Evolutionary conservation across 92 coral and sea anemone genomes (phyloP).

Genomic region (Epizoanthus ramosus): DNA sequence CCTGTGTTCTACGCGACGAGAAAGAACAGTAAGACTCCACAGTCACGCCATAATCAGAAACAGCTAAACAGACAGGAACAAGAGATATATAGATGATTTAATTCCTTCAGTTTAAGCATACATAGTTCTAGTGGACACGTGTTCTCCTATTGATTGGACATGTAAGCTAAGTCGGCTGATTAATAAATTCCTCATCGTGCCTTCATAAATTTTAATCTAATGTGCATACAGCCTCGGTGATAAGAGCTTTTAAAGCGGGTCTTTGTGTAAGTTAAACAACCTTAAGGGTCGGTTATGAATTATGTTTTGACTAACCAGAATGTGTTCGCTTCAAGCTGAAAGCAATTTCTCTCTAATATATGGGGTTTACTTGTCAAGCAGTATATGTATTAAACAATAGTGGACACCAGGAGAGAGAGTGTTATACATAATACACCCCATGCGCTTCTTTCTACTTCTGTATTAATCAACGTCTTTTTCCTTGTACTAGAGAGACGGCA

Average conservation of each 20-base stretch:
- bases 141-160: slow-evolving; percentile 30
- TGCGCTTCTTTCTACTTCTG: background rate
- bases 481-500: background rate
- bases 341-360: background rate
- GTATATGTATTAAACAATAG: background rate
- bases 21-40: too few relatives aligned
- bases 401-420: background rate
- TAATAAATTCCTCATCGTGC: slow-evolving; percentile 28
- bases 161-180: background rate
- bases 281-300: background rate
- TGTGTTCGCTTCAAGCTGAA: slow-evolving; percentile 14
- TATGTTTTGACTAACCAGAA: slow-evolving; percentile 25
- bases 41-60: background rate
- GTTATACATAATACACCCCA: background rate
- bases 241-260: slow-evolving; percentile 1
- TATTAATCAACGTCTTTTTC: slow-evolving; percentile 9
- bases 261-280: slow-evolving; percentile 17
- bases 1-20: background rate
- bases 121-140: slow-evolving; percentile 14
- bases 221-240: background rate
- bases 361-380: background rate
- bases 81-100: background rate
- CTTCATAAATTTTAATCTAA: background rate
- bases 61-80: too few relatives aligned
- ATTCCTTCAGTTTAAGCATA: background rate